Base-by-base conservation (phyloP, 2,888 invertebrate genomes). In the Perizoma flavofasciatum region DNA sequence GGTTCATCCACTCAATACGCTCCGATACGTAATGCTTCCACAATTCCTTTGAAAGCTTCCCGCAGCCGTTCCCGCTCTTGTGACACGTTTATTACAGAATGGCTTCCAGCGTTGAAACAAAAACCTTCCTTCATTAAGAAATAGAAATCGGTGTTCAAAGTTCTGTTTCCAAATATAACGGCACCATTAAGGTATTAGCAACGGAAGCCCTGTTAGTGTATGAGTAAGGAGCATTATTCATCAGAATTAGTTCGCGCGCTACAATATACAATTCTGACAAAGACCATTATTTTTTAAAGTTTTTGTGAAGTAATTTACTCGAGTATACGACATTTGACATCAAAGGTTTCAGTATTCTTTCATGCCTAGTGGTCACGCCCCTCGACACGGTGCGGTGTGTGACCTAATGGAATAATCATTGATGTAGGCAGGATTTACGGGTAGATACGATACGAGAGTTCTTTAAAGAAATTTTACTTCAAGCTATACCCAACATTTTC, bases 31-130 rank as follows among this genome's bases (percentile, higher is more conserved):
- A 69, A 69, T 68, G 63, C 66, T 63, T 55, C 69, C 71, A 69
- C 72, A 68, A 71, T 73, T 67, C 74, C 70, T 78, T 78, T 79
- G 75, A 76, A 74, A 73, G 51, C 57, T 63, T 48, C 53, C 68
- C 68, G 64, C 69, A 71, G 55, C 62, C 68, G 63, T 55, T 63
- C 63, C 53, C 54, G 61, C 55, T 59, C 58, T 67, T 55, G 59
- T 64, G 59, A 72, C 68, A 61, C 72, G 70, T 78, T 79, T 55
- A 52, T 39, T 56, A 70, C 65, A 67, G 59, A 73, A 69, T 66
- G 62, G 71, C 72, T 77, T 64, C 59, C 59, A 71, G 68, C 60
- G 69, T 67, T 69, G 68, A 61, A 75, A 49, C 74, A 73, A 78
- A n/a, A 77, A 77, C 69, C 71, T 67, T 54, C 56, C 55, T 44